Evolutionary conservation across 1,140 invertebrate species (phyloP).

Genomic region (Lepidotrigona ventralis): DNA sequence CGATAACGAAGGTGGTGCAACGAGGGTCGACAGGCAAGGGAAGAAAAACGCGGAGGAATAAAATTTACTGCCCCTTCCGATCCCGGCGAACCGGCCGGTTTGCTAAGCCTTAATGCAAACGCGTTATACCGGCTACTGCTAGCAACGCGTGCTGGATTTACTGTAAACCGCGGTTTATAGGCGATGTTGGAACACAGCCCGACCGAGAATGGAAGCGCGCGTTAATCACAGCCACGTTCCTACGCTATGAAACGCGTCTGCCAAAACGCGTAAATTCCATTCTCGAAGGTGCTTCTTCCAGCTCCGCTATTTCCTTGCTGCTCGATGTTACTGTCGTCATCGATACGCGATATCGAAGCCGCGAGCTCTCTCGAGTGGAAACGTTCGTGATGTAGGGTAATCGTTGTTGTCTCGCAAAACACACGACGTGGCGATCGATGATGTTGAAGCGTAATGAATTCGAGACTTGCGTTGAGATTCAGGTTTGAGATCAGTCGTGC

Average conservation of each 20-base stretch:
- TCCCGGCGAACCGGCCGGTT: conserved; percentile 16
- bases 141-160: conserved; percentile 54
- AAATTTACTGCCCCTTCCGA: conserved; percentile 27
- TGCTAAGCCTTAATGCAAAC: conserved; percentile 39
- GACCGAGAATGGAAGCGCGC: conserved; percentile 42
- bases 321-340: neutral
- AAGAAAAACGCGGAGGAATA: conserved; percentile 23
- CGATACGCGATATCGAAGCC: neutral
- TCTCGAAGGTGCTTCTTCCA: neutral
- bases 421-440: neutral
- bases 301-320: neutral
- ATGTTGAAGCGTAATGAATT: neutral
- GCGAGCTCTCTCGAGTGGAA: neutral
- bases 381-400: neutral
- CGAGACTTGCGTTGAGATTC: neutral
- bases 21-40: neutral
- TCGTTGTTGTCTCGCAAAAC: neutral
- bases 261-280: conserved; percentile 41
- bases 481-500: neutral
- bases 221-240: conserved; percentile 48
- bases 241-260: conserved; percentile 38
- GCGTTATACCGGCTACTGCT: conserved; percentile 40
- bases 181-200: conserved; percentile 46
- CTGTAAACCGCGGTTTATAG: conserved; percentile 58
- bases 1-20: conserved; percentile 12